A percentile compares a stretch with the other conserved stretches of the same genome.
These are phyloP conservation scores for Mystacides longicornis DNA, from an alignment of 2,888 invertebrate species.

Conservation along the genomic window DNA sequence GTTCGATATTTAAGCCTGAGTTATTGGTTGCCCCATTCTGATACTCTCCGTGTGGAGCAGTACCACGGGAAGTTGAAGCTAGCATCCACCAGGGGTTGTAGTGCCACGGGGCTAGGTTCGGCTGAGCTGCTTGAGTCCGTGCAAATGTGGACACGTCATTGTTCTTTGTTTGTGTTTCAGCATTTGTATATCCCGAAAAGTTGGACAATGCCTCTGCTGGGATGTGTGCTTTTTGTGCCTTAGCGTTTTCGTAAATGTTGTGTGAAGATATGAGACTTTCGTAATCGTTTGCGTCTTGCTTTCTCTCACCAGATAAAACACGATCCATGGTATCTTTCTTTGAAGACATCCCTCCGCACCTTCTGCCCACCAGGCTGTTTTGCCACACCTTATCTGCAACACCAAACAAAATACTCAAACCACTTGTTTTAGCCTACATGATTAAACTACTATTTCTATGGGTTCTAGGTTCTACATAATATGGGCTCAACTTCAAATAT, in stretches of 20 bases:
- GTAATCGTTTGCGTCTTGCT: slow-evolving; percentile 45
- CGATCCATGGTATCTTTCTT: slow-evolving; percentile 40
- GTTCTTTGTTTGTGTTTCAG: slow-evolving; percentile 47
- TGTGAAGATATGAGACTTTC: slow-evolving; percentile 47
- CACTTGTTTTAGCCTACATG: too few species aligned
- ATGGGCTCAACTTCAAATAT: too few species aligned
- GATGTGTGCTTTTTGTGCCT: slow-evolving; percentile 35
- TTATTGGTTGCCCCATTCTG: slow-evolving; percentile 42
- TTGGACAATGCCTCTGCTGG: slow-evolving; percentile 37
- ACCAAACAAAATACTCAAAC: neutral
- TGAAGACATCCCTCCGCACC: slow-evolving; percentile 29
- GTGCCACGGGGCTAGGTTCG: slow-evolving; percentile 44
- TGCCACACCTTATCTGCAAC: slow-evolving; percentile 17
- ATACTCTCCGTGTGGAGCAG: slow-evolving; percentile 41
- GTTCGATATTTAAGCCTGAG: slow-evolving; percentile 26
- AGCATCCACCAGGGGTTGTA: slow-evolving; percentile 52
- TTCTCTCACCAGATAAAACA: slow-evolving; percentile 32
- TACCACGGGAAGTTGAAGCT: slow-evolving; percentile 44
- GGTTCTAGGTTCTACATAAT: too few species aligned
- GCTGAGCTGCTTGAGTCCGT: slow-evolving; percentile 30
- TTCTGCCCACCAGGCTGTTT: slow-evolving; percentile 6
- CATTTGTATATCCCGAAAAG: slow-evolving; percentile 47
- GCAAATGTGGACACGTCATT: slow-evolving; percentile 42
- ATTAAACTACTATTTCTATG: too few species aligned
- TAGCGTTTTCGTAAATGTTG: slow-evolving; percentile 43